Evolutionary conservation across 2,888 invertebrate species (phyloP).

Genomic region (Chalcosyrphus nemorum): DNA sequence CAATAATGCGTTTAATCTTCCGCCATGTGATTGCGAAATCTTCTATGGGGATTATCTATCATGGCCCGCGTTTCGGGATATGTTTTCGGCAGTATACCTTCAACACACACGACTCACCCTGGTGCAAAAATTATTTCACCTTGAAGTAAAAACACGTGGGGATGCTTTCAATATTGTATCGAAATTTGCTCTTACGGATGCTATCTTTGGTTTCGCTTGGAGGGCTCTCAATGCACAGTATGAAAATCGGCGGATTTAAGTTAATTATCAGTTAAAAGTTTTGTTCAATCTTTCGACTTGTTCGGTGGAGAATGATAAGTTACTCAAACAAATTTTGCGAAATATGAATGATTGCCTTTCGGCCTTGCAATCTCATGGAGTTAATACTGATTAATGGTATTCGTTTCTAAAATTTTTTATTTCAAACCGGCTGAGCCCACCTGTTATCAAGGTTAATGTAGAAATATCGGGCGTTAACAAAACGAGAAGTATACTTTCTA

Average conservation of each 20-base stretch:
- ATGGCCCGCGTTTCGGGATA: slow-evolving; percentile 45
- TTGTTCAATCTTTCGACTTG: neutral
- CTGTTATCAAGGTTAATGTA: neutral
- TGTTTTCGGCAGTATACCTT: slow-evolving; percentile 39
- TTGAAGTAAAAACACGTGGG: slow-evolving; percentile 18
- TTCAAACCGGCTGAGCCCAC: neutral
- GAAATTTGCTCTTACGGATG: neutral
- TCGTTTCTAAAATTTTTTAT: neutral
- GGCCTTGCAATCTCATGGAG: slow-evolving; percentile 5
- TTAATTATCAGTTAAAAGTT: slow-evolving; percentile 4
- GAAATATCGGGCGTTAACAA: slow-evolving; percentile 7
- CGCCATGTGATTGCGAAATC: slow-evolving; percentile 38
- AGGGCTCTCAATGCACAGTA: neutral
- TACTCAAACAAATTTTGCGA: slow-evolving; percentile 4
- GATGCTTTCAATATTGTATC: slow-evolving; percentile 9
- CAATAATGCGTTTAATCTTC: neutral
- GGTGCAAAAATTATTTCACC: slow-evolving; percentile 23
- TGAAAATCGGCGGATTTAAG: slow-evolving; percentile 1
- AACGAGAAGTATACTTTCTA: neutral
- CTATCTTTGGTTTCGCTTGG: neutral
- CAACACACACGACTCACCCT: neutral
- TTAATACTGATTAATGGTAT: slow-evolving; percentile 11
- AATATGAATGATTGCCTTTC: slow-evolving; percentile 23
- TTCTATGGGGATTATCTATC: slow-evolving; percentile 33
- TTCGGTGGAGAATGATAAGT: neutral